phyloP scores from a whole-genome alignment of 2,888 invertebrate species.

The Blomia tropicalis region DNA sequence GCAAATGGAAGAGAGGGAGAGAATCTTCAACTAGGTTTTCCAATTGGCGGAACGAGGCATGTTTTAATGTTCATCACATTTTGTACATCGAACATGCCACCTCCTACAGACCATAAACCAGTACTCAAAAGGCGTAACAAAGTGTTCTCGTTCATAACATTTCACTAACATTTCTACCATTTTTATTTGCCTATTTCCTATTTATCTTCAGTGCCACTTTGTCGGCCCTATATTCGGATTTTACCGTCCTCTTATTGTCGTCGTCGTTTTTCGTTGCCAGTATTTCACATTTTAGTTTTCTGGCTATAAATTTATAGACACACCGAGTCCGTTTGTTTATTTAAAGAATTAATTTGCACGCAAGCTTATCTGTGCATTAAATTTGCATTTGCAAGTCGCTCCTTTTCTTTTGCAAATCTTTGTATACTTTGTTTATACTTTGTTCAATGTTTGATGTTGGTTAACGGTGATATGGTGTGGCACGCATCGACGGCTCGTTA shows the following conservation, averaged over 20 bases:
- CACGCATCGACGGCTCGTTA: conserved; percentile 15
- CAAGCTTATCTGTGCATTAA: conserved; percentile 13
- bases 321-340: conserved; percentile 3
- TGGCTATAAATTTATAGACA: conserved; percentile 12
- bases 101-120: too few species aligned
- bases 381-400: conserved; percentile 12
- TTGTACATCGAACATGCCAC: too few species aligned
- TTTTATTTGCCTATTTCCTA: neutral
- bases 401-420: too few species aligned
- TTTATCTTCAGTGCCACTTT: too few species aligned
- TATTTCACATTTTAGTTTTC: too few species aligned
- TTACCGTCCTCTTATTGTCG: neutral
- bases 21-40: neutral
- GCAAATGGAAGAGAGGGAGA: neutral
- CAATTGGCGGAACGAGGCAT: neutral
- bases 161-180: too few species aligned
- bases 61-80: neutral
- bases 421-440: neutral
- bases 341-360: conserved; percentile 9
- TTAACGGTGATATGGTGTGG: neutral
- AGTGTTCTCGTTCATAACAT: too few species aligned
- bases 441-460: too few species aligned
- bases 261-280: neutral
- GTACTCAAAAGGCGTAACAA: too few species aligned
- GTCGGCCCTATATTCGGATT: too few species aligned